Percentiles rank a stretch among this genome's conserved stretches.
Evolutionary conservation across 2,797 vertebrate genomes (phyloP).

Genomic region (Bryconaethiops microstoma): DNA sequence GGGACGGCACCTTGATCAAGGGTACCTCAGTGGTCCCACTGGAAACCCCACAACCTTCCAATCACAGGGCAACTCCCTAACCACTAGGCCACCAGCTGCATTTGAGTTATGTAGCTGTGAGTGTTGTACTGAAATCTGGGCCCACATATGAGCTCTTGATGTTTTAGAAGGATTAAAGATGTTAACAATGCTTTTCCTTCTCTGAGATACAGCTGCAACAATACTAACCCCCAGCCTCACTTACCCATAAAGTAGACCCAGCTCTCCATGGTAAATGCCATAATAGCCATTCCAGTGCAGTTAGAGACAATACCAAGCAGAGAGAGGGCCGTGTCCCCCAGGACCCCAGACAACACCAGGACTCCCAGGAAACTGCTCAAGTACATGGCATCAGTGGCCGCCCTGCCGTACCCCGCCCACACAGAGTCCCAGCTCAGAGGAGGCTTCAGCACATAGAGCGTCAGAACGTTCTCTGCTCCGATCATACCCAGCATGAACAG

Average conservation of each 20-base stretch:
- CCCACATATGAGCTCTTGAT: too few relatives aligned
- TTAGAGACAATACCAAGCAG: constrained; percentile 65
- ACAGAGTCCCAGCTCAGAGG: constrained; percentile 64
- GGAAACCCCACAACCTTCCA: too few relatives aligned
- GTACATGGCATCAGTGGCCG: constrained; percentile 63
- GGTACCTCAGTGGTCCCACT: too few relatives aligned
- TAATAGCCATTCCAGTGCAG: constrained; percentile 62
- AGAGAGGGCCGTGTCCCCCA: constrained; percentile 57
- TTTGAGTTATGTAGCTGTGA: too few relatives aligned
- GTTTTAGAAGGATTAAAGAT: too few relatives aligned
- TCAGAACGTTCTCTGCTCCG: constrained; percentile 60
- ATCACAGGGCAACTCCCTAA: too few relatives aligned
- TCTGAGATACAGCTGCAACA: background rate
- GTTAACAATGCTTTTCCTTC: too few relatives aligned
- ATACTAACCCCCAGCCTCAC: constrained; percentile 5
- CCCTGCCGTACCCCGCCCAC: constrained; percentile 63
- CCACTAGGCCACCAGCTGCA: too few relatives aligned
- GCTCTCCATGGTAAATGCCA: constrained; percentile 59
- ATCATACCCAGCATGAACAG: constrained; percentile 62
- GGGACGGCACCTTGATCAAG: too few relatives aligned
- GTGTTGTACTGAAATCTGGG: too few relatives aligned
- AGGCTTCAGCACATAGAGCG: constrained; percentile 64
- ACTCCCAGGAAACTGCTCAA: constrained; percentile 65
- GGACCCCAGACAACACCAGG: constrained; percentile 48
- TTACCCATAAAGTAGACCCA: constrained; percentile 66